Percentiles rank a stretch among this genome's conserved stretches.
Conservation (phyloP, 2,888 invertebrate genomes). For the Phrixothrix hirtus region DNA sequence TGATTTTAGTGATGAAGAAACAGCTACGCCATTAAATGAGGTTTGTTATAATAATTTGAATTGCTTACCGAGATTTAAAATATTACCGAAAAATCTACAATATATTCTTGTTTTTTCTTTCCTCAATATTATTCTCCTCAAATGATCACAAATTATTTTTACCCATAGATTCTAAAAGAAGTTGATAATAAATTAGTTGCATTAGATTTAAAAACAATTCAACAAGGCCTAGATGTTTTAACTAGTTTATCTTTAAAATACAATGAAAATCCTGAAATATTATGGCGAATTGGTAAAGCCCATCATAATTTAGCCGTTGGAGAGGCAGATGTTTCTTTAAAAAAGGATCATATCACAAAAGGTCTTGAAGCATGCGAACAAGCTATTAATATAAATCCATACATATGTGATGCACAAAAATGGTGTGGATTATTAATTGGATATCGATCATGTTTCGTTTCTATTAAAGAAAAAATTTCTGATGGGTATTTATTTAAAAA, state of each 20-base stretch:
- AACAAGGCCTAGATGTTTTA: constrained; percentile 23
- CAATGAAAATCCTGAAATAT: constrained; percentile 46
- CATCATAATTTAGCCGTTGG: constrained; percentile 44
- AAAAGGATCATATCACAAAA: constrained; percentile 38
- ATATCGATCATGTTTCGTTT: constrained; percentile 62
- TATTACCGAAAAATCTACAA: neutral
- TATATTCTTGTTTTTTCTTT: neutral
- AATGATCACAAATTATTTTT: neutral
- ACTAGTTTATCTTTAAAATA: constrained; percentile 45
- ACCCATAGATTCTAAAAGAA: constrained; percentile 7
- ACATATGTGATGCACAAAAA: constrained; percentile 67
- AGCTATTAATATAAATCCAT: constrained; percentile 59
- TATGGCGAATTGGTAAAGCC: constrained; percentile 52
- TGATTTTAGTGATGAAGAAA: constrained; percentile 48
- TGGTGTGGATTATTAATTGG: constrained; percentile 75
- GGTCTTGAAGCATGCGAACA: constrained; percentile 60
- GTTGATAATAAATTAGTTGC: constrained; percentile 14
- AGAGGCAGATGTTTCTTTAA: constrained; percentile 35
- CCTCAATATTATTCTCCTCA: too few species aligned
- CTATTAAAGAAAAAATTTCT: constrained; percentile 66
- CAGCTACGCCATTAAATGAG: constrained; percentile 25
- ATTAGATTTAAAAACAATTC: neutral
- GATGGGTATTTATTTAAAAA: constrained; percentile 69
- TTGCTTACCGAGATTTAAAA: neutral
- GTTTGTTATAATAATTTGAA: constrained; percentile 2